These are phyloP conservation scores for Labeo calbasu DNA, from an alignment of 2,797 vertebrate species.

Conservation along the genomic window DNA sequence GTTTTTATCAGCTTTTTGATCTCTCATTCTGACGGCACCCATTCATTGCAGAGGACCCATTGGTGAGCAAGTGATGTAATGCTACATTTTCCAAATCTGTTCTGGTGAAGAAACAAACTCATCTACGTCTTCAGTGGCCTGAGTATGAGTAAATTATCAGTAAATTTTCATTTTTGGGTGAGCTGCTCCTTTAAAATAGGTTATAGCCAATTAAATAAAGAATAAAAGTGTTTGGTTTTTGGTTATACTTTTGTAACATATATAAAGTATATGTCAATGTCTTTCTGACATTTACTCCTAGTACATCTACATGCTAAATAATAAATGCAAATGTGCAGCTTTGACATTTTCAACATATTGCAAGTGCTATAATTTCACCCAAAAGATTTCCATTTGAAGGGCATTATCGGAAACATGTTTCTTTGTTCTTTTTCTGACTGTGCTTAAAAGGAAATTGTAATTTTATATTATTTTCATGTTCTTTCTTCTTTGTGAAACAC, in stretches of 20 bases:
- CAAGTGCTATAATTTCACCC: not conserved
- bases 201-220: not conserved
- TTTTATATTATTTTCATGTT: not conserved
- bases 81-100: no score
- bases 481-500: not conserved
- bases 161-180: no score
- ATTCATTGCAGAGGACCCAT: no score
- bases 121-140: no score
- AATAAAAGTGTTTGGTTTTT: not conserved
- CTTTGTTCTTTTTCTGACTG: not conserved
- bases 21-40: no score
- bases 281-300: conserved; percentile 34
- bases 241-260: not conserved
- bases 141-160: no score
- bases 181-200: not conserved
- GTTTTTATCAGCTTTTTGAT: no score
- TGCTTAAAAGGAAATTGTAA: not conserved
- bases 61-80: no score
- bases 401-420: not conserved
- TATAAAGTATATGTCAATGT: not conserved
- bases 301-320: not conserved
- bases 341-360: conserved; percentile 4
- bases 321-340: conserved; percentile 1
- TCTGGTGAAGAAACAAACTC: no score
- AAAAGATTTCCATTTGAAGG: not conserved